Conservation (phyloP, 2,888 invertebrate genomes). For the Leucophenga montana region DNA sequence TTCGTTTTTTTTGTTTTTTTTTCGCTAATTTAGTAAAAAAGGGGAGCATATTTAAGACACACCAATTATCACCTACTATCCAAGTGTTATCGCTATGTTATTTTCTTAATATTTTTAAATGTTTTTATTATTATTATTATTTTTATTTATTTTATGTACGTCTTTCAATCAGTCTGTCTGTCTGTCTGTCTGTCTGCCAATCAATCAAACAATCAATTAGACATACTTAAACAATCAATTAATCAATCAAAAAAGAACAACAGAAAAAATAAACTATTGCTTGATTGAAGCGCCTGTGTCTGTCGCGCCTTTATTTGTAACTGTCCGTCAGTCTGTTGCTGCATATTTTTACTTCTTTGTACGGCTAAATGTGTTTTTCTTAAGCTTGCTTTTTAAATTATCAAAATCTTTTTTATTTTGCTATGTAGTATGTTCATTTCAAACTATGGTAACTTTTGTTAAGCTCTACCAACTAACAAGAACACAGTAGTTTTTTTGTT, state of each 20-base stretch:
- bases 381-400: slow-evolving; percentile 36
- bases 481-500: too few relatives aligned
- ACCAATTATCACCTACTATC: slow-evolving; percentile 64
- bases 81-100: slow-evolving; percentile 44
- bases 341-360: slow-evolving; percentile 38
- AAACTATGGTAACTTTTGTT: too few relatives aligned
- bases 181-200: slow-evolving; percentile 22
- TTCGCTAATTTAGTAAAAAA: slow-evolving; percentile 50
- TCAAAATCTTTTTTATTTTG: slow-evolving; percentile 36
- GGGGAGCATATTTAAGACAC: slow-evolving; percentile 55
- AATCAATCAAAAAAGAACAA: too few relatives aligned
- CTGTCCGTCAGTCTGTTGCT: slow-evolving; percentile 63
- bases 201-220: slow-evolving; percentile 20
- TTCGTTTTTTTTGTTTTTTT: slow-evolving; percentile 25
- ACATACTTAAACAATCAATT: slow-evolving; percentile 49
- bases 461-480: too few relatives aligned
- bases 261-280: slow-evolving; percentile 26
- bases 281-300: slow-evolving; percentile 37
- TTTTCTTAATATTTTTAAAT: slow-evolving; percentile 28
- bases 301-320: slow-evolving; percentile 47
- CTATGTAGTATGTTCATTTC: slow-evolving; percentile 34
- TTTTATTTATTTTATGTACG: slow-evolving; percentile 40
- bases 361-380: slow-evolving; percentile 26
- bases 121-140: slow-evolving; percentile 40
- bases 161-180: slow-evolving; percentile 34